These are phyloP conservation scores for Cyclargus thomasi DNA, from an alignment of 1,140 invertebrate genomes.

Conservation along the genomic window DNA sequence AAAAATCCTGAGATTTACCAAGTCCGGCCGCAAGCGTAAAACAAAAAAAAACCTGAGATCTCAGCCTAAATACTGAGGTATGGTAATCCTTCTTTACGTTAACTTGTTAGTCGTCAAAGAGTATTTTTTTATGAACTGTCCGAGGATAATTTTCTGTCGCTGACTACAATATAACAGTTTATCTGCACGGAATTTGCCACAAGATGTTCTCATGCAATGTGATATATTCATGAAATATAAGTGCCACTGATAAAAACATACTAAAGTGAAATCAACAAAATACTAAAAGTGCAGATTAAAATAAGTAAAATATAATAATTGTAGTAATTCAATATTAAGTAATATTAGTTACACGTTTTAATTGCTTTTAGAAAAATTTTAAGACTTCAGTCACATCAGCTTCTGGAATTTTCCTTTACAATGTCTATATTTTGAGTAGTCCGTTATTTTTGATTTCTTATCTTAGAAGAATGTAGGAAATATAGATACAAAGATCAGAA, in stretches of 20 bases:
- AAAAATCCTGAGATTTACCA: too few species aligned
- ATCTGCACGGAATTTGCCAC: background rate
- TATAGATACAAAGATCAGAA: too few species aligned
- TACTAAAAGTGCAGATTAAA: background rate
- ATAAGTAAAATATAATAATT: background rate
- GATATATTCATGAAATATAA: background rate
- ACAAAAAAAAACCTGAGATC: too few species aligned
- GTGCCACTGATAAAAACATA: background rate
- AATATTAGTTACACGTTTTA: background rate
- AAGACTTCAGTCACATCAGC: background rate
- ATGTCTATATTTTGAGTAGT: too few species aligned
- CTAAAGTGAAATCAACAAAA: background rate
- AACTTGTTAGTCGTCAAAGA: too few species aligned
- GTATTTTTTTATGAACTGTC: background rate
- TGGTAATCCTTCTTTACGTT: too few species aligned
- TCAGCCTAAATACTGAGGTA: too few species aligned
- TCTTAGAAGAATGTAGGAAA: too few species aligned
- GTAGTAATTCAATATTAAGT: background rate
- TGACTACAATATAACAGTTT: background rate
- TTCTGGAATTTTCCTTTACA: background rate
- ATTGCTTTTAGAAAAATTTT: background rate
- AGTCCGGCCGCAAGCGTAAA: too few species aligned
- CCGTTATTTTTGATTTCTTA: too few species aligned
- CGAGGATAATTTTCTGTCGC: background rate
- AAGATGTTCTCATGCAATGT: background rate